Percentiles rank a stretch among this genome's conserved stretches.
Evolutionary conservation across 2,888 invertebrate species (phyloP).

Genomic region (Cryptosula pallasiana): DNA sequence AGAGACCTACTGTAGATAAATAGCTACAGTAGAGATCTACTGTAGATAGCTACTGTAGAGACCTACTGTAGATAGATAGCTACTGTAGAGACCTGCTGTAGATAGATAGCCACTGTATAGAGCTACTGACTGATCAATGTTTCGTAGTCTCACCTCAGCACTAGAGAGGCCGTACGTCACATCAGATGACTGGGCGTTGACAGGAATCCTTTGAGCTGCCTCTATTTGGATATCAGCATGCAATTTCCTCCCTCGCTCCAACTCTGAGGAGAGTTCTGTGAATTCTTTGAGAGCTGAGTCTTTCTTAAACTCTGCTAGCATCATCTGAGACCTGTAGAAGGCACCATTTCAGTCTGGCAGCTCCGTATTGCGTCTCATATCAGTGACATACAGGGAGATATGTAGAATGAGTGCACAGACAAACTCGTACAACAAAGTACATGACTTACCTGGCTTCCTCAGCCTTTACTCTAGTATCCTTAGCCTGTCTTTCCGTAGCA

Average conservation of each 20-base stretch:
- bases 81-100: no score
- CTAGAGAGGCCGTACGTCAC: slow-evolving; percentile 33
- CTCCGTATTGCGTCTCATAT: no score
- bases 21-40: no score
- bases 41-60: no score
- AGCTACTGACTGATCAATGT: no score
- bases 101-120: no score
- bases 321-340: slow-evolving; percentile 46
- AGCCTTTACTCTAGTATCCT: slow-evolving; percentile 38
- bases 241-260: slow-evolving; percentile 33
- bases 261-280: slow-evolving; percentile 37
- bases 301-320: slow-evolving; percentile 47
- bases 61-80: no score
- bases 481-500: slow-evolving; percentile 28
- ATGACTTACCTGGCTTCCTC: slow-evolving; percentile 42
- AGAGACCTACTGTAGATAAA: no score
- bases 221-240: not conserved
- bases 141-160: slow-evolving; percentile 35
- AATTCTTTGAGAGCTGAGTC: slow-evolving; percentile 44
- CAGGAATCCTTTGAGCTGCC: not conserved
- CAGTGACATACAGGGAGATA: no score
- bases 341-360: no score
- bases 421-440: no score
- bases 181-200: not conserved
- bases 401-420: no score